Conservation (phyloP, 2,113 vertebrate genomes). For the Echinops telfairi region DNA sequence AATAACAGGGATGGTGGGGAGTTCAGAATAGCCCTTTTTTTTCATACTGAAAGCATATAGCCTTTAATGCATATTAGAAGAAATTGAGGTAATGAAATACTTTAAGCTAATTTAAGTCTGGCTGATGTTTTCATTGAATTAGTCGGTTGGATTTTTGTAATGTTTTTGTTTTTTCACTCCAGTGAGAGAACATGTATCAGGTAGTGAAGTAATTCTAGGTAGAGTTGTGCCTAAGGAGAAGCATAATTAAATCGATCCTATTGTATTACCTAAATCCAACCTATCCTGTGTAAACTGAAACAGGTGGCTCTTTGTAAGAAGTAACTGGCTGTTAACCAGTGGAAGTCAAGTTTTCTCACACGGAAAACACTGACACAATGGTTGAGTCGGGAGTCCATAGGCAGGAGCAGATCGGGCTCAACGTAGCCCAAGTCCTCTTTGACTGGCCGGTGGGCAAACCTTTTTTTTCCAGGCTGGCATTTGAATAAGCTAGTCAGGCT, state of each 20-base stretch:
- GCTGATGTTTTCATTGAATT: constrained; percentile 74
- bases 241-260: constrained; percentile 80
- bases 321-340: constrained; percentile 42
- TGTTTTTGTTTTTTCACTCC: constrained; percentile 48
- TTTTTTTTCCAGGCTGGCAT: neutral
- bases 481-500: constrained; percentile 12
- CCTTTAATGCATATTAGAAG: constrained; percentile 88
- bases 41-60: constrained; percentile 83
- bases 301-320: constrained; percentile 67
- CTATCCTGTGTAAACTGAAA: constrained; percentile 69
- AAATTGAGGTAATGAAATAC: constrained; percentile 87
- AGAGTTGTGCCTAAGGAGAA: constrained; percentile 69
- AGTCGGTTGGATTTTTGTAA: neutral
- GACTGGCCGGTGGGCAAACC: neutral
- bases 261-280: constrained; percentile 74
- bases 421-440: neutral
- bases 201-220: constrained; percentile 82
- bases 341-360: constrained; percentile 54
- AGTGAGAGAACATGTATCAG: constrained; percentile 81
- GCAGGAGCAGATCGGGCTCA: accelerated
- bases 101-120: constrained; percentile 86
- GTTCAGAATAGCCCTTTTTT: constrained; percentile 84
- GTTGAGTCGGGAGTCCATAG: accelerated
- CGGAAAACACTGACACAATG: constrained; percentile 45
- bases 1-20: constrained; percentile 86